These are phyloP conservation scores for Brevimyrus niger DNA, from an alignment of 2,113 vertebrate genomes.

Conservation along the genomic window DNA sequence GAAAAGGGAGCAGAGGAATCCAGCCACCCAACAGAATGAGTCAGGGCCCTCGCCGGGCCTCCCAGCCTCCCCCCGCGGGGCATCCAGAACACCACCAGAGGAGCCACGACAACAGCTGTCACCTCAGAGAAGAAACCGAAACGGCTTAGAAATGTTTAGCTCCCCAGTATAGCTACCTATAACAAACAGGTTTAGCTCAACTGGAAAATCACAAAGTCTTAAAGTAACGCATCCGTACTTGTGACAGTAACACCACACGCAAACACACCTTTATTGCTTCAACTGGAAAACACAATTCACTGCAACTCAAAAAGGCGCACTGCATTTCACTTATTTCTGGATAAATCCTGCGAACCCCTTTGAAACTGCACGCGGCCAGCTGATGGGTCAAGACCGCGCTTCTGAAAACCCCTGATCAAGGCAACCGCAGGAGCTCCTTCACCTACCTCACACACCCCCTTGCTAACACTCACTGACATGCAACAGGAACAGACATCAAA, in stretches of 20 bases:
- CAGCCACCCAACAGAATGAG: not conserved
- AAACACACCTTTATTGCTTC: not conserved
- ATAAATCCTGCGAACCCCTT: not conserved
- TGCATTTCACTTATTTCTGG: not conserved
- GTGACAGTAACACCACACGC: not conserved
- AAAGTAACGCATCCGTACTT: not conserved
- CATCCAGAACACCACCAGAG: not conserved
- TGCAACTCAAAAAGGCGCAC: not conserved
- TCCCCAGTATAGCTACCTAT: not conserved
- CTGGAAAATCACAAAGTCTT: not conserved
- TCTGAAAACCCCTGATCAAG: not conserved
- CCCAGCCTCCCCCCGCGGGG: not conserved
- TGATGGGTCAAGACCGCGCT: not conserved
- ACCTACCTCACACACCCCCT: not conserved
- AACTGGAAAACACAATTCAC: not conserved
- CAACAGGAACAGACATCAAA: not conserved
- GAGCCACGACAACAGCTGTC: not conserved
- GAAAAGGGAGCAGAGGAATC: not conserved
- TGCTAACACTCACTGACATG: not conserved
- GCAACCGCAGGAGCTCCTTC: not conserved
- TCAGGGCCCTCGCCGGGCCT: not conserved
- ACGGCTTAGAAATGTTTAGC: not conserved
- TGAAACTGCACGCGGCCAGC: not conserved
- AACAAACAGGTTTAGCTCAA: not conserved
- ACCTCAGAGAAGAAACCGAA: not conserved